A percentile compares a stretch with the other conserved stretches of the same genome.
These are phyloP conservation scores for Tupaia chinensis DNA, from an alignment of 2,113 vertebrate species.

Conservation along the genomic window DNA sequence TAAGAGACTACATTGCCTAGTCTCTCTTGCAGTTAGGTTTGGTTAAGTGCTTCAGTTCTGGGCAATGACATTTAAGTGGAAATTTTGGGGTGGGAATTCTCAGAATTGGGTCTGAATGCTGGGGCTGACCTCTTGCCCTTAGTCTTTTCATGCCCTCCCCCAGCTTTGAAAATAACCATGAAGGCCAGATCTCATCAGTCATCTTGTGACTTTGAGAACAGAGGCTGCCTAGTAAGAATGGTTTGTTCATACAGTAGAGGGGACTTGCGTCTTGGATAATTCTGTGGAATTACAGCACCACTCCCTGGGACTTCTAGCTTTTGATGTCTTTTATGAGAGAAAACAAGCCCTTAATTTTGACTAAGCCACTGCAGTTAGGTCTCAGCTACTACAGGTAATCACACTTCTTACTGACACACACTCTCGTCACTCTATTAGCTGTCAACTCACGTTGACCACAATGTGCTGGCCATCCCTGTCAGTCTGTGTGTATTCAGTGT, in stretches of 20 bases:
- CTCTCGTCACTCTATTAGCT: background rate
- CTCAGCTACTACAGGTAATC: background rate
- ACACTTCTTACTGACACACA: background rate
- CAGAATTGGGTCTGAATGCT: background rate
- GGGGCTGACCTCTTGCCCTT: background rate
- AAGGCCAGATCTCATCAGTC: background rate
- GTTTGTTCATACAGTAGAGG: background rate
- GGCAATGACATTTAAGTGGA: background rate
- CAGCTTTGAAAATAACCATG: background rate
- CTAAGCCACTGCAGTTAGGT: background rate
- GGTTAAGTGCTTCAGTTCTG: background rate
- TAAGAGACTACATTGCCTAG: background rate
- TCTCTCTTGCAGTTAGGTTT: background rate
- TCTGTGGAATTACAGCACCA: background rate
- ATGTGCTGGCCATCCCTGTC: accelerated
- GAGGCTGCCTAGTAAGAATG: background rate
- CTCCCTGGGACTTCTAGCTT: background rate
- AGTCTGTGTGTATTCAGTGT: background rate
- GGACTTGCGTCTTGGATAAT: background rate
- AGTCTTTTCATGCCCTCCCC: background rate
- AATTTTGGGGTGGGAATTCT: background rate
- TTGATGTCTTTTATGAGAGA: background rate
- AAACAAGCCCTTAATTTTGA: background rate
- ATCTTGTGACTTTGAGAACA: background rate
- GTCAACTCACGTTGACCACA: background rate